Evolutionary conservation across 2,888 invertebrate genomes (phyloP), one percentile per base, ranked within the genome.

Genomic region (Cynaeus angustus): DNA sequence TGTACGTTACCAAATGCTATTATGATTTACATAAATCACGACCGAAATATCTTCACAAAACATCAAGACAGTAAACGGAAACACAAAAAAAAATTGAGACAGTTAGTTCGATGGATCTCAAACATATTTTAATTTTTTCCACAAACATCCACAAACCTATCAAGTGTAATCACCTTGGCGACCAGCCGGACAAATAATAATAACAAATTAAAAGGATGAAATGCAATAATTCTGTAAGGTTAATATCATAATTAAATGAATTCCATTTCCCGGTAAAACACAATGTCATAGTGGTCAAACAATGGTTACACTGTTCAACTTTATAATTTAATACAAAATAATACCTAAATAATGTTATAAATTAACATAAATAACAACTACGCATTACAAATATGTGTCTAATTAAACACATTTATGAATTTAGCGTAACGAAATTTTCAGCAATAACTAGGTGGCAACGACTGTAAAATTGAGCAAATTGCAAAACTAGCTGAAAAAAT

Each of bases 291-390:
- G 66, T 70, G 71, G 70, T 67, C 70, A 70, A 71, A 73, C 74
- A 73, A 75, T 74, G 68, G 70, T 50, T 68, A 65, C 58, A 71
- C 66, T 56, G 62, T 73, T 71, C 72, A 71, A 75, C 75, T 75
- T 76, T 69, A 72, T 75, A 77, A 78, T 78, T 77, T 78, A 77
- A 77, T 75, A 76, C 77, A 73, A 77, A 77, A 77, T 78, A 77
- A 77, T 77, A 41, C n/a, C 41, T 41, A 77, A 77, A 78, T 77
- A 78, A 75, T 73, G 70, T 71, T 70, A 64, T 72, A 72, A 77
- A 78, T 78, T 78, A 78, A 75, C 77, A 77, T 77, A 78, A 62
- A 62, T 52, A 62, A 61, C 48, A 33, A 48, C 26, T 37, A 37
- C 33, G 33, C 14, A 33, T 10, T 9, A 33, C 48, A 48, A 30